Evolutionary conservation across 2,113 vertebrate genomes (phyloP).

Genomic region (Cynopterus brachyotis): DNA sequence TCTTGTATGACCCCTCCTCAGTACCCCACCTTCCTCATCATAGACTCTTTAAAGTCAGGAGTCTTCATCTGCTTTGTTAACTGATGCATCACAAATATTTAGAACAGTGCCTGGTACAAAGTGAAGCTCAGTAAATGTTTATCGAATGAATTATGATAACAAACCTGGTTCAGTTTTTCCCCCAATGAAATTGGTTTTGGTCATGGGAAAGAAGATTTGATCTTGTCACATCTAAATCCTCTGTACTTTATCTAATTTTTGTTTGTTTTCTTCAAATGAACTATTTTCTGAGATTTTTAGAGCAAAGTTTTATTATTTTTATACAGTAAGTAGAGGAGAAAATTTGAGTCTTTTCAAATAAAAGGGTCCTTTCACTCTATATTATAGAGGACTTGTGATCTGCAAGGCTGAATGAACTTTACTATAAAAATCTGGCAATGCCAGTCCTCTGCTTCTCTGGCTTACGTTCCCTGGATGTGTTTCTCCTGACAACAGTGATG

Average conservation of each 20-base stretch:
- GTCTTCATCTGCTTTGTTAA: not conserved
- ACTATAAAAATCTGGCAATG: not conserved
- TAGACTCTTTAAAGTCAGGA: not conserved
- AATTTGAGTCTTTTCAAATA: constrained; percentile 30
- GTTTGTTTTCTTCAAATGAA: constrained; percentile 24
- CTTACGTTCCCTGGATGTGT: not conserved
- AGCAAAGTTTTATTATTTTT: not conserved
- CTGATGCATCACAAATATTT: not conserved
- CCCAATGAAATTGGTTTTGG: not conserved
- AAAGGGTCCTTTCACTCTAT: not conserved
- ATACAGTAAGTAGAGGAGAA: not conserved
- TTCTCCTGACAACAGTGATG: not conserved
- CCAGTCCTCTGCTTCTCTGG: not conserved
- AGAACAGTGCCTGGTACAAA: not conserved
- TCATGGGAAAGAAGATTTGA: not conserved
- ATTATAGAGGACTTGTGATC: not conserved
- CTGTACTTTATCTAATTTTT: not conserved
- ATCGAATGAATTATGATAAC: not conserved
- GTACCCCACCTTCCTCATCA: rapidly evolving
- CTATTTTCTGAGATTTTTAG: constrained; percentile 25
- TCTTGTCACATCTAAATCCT: not conserved
- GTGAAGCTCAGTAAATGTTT: not conserved
- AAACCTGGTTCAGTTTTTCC: not conserved
- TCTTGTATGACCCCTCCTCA: not conserved
- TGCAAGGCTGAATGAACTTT: not conserved